Evolutionary conservation across 2,113 vertebrate genomes (phyloP), one percentile per base, ranked within the genome.

Genomic region (Smithornis capensis): DNA sequence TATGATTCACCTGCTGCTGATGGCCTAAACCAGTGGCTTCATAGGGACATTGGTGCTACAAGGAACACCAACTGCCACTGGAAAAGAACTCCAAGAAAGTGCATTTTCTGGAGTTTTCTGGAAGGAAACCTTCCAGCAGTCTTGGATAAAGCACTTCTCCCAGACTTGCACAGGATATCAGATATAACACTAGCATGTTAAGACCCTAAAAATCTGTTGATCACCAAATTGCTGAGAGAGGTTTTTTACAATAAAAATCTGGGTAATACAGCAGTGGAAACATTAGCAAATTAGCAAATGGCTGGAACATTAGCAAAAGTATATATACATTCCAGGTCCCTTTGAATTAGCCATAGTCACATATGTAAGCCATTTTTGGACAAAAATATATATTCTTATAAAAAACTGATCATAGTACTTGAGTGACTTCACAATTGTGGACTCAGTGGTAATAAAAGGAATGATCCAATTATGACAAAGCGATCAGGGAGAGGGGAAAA

Each of bases 351-450:
- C 98, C 98, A 98, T 98, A 98, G 98, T 97, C 98, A 98, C 97
- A 94, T 97, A 98, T 94, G 97, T 98, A 98, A 94, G 97, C 97
- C 94, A 87, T 97, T 97, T 98, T 96, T 97, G 98, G 98, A 98
- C 97, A 98, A 98, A 98, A 98, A 98, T 98, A 98, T 97, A 98
- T 98, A 97, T 98, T 98, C 97, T 98, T 98, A 98, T 98, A 98
- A 98, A 98, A 98, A 98, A 98, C 97, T 95, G 97, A 98, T 97
- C 97, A 97, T 96, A 96, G 96, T 97, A 97, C 95, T 98, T 90
- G 95, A 97, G 96, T 98, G 97, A 98, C 95, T 98, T 97, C 95
- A 90, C 87, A 97, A 93, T 94, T 97, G 98, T 96, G 97, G 95
- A 97, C 94, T 97, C 91, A 84, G 96, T 97, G 97, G 95, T 97